phyloP scores from a whole-genome alignment of 1,140 invertebrate species.

The Diabrotica undecimpunctata region DNA sequence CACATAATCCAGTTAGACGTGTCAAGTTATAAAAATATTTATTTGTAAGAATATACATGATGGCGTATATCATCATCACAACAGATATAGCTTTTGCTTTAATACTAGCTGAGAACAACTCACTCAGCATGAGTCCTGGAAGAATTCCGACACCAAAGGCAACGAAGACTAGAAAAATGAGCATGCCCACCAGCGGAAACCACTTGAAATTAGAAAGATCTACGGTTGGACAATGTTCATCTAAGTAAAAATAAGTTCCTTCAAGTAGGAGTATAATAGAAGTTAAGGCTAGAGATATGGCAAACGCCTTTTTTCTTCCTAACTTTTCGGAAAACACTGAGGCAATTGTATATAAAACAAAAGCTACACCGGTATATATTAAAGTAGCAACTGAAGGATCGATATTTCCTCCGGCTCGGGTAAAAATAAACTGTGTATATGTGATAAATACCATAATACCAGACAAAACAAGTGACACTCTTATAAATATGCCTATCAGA shows the following conservation, averaged over 20 bases:
- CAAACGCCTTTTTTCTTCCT: slow-evolving; percentile 29
- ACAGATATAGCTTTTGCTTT: too few relatives aligned
- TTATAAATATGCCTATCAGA: slow-evolving; percentile 22
- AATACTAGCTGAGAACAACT: too few relatives aligned
- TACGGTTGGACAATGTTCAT: slow-evolving; percentile 23
- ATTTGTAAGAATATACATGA: too few relatives aligned
- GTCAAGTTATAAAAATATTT: too few relatives aligned
- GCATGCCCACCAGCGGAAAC: too few relatives aligned
- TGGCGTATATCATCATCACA: too few relatives aligned
- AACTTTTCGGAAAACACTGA: slow-evolving; percentile 48
- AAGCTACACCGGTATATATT: slow-evolving; percentile 51
- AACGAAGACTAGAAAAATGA: too few relatives aligned
- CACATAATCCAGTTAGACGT: too few relatives aligned
- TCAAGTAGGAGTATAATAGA: slow-evolving; percentile 43
- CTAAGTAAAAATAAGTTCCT: slow-evolving; percentile 48
- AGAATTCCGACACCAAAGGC: too few relatives aligned
- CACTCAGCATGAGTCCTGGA: too few relatives aligned
- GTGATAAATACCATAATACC: slow-evolving; percentile 23
- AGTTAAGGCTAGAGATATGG: slow-evolving; percentile 25
- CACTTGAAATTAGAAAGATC: slow-evolving; percentile 34
- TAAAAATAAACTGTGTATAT: slow-evolving; percentile 38
- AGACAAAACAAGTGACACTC: slow-evolving; percentile 23
- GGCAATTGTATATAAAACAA: slow-evolving; percentile 67
- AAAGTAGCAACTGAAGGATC: slow-evolving; percentile 20
- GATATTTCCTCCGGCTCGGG: slow-evolving; percentile 39